Base-by-base conservation (phyloP, 2,888 invertebrate genomes). In the Tanypteryx hageni region DNA sequence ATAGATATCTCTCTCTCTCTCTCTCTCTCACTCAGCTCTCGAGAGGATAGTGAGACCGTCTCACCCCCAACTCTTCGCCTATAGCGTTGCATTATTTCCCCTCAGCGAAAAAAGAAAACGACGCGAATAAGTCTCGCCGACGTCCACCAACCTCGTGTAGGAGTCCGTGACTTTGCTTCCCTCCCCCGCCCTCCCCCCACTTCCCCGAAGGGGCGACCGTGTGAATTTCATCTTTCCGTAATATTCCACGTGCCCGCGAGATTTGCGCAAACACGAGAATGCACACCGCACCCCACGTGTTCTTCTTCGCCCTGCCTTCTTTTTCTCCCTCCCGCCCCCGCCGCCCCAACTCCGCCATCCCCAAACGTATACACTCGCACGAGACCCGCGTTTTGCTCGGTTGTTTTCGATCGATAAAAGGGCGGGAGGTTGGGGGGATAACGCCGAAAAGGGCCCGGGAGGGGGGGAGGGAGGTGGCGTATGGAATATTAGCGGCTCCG, bases 141-240 rank as follows among this genome's bases (percentile, higher is more conserved):
- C 68, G 8, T 68, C 16, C 64, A 76, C 76, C 76, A 76, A 76
- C 76, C 76, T 76, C 76, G 76, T 76, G 76, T 76, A 76, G 76
- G 76, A 76, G 27, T 76, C 76, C 76, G 76, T 76, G 76, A 76
- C 76, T 76, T 76, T 14, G 76, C 76, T 27, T 76, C 27, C 76
- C 76, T 44, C 44, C 44, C 44, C 44, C 44, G 44, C 44, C 44
- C 44, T 5, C 44, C 5, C 5, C 44, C 44, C 44, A 5, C 5
- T 44, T n/a, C n/a, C n/a, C n/a, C n/a, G n/a, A n/a, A n/a, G n/a
- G n/a, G n/a, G n/a, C n/a, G n/a, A n/a, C 76, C 9, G 22, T 9
- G 9, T 76, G 76, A 76, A 76, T 76, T 76, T 76, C 76, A 76
- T 76, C 76, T 76, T 76, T 76, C 22, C 22, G 22, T 76, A 76